These are phyloP conservation scores for Clarias macrocephalus DNA, from an alignment of 2,113 vertebrate species.

Conservation along the genomic window DNA sequence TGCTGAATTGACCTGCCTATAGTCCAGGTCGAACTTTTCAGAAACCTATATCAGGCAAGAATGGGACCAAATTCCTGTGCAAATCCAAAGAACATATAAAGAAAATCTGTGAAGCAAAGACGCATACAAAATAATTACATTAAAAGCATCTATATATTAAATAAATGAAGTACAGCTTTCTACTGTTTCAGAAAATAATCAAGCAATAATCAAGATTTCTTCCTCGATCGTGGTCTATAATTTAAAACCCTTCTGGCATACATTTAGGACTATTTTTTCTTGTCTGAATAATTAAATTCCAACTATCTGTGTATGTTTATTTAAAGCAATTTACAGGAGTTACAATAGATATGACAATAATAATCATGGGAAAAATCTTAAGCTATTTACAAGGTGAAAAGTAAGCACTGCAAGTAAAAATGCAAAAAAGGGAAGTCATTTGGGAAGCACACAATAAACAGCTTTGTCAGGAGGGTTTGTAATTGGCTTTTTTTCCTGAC, in stretches of 20 bases:
- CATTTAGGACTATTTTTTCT: too few relatives aligned
- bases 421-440: background rate
- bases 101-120: background rate
- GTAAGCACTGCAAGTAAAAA: background rate
- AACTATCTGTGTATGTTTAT: too few relatives aligned
- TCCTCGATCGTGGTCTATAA: too few relatives aligned
- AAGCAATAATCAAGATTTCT: too few relatives aligned
- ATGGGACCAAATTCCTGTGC: too few relatives aligned
- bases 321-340: background rate
- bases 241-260: background rate
- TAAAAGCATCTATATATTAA: background rate
- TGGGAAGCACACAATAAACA: conserved; percentile 2
- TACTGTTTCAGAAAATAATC: too few relatives aligned
- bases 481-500: conserved; percentile 23
- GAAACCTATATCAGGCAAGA: too few relatives aligned
- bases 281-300: too few relatives aligned
- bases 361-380: background rate
- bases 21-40: too few relatives aligned
- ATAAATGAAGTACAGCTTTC: background rate
- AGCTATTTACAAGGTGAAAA: background rate
- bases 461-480: background rate
- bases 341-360: background rate
- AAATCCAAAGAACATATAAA: background rate
- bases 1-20: too few relatives aligned
- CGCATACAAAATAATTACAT: background rate